A percentile compares a stretch with the other conserved stretches of the same genome.
phyloP scores from a whole-genome alignment of 2,797 vertebrate genomes.

The Linurgus olivaceus region DNA sequence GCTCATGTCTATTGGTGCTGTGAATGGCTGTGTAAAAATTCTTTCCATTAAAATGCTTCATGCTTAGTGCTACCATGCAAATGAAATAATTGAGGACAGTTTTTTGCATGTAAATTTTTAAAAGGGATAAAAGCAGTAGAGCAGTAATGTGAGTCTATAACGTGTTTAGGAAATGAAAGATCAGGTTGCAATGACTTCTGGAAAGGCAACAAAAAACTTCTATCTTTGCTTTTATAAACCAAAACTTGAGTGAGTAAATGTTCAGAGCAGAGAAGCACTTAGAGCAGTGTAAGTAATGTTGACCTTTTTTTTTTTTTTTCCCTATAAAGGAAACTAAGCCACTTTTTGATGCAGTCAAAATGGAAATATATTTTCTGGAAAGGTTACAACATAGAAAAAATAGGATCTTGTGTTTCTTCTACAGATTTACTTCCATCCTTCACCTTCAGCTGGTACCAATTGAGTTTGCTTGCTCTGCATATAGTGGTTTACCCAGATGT shows the following conservation, averaged over 20 bases:
- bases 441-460: not conserved
- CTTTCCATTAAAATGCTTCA: not conserved
- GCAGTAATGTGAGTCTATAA: accelerated
- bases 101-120: not conserved
- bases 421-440: not conserved
- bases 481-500: not conserved
- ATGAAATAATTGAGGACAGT: not conserved
- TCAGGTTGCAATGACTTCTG: not conserved
- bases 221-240: not conserved
- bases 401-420: not conserved
- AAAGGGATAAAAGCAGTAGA: not conserved
- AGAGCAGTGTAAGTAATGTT: not conserved
- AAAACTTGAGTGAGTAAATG: not conserved
- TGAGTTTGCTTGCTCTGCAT: not conserved
- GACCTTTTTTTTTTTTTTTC: not conserved
- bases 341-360: not conserved
- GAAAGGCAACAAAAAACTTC: not conserved
- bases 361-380: not conserved
- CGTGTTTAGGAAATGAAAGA: not conserved
- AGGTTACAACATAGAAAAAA: not conserved
- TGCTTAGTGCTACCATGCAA: not conserved
- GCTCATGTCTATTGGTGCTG: not conserved
- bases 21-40: not conserved
- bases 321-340: not conserved
- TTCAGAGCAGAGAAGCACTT: not conserved